phyloP scores from a whole-genome alignment of 1,140 invertebrate genomes.

The Panagrolaimus sp. region DNA sequence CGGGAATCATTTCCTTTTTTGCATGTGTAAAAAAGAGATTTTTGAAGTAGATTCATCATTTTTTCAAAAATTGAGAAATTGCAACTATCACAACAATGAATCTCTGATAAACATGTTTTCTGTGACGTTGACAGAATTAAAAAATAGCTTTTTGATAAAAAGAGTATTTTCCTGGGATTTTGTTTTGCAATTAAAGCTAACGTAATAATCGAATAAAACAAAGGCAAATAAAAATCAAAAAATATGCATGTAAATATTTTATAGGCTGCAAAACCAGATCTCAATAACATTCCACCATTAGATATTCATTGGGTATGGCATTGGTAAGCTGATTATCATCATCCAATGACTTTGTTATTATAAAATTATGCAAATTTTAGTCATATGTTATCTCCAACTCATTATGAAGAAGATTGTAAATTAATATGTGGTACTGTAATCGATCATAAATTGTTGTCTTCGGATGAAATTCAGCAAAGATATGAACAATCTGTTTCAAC shows the following conservation, averaged over 20 bases:
- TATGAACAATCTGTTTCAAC: constrained; percentile 57
- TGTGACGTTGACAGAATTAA: neutral
- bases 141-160: too few species aligned
- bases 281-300: constrained; percentile 60
- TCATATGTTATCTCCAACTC: constrained; percentile 60
- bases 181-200: too few species aligned
- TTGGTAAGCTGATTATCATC: neutral
- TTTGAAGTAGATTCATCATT: too few species aligned
- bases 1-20: too few species aligned
- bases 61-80: too few species aligned
- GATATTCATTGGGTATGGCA: constrained; percentile 65
- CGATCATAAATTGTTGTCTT: constrained; percentile 60
- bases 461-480: constrained; percentile 58
- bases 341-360: too few species aligned
- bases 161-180: too few species aligned
- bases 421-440: constrained; percentile 55
- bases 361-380: too few species aligned
- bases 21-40: too few species aligned
- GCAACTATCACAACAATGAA: neutral
- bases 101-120: neutral
- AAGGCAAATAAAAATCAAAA: neutral
- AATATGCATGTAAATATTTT: constrained; percentile 11
- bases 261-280: constrained; percentile 53
- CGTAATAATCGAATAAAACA: too few species aligned
- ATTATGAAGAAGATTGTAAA: constrained; percentile 61